Evolutionary conservation across 2,113 vertebrate species (phyloP), one percentile per base, ranked within the genome.

Genomic region (Bucco capensis): DNA sequence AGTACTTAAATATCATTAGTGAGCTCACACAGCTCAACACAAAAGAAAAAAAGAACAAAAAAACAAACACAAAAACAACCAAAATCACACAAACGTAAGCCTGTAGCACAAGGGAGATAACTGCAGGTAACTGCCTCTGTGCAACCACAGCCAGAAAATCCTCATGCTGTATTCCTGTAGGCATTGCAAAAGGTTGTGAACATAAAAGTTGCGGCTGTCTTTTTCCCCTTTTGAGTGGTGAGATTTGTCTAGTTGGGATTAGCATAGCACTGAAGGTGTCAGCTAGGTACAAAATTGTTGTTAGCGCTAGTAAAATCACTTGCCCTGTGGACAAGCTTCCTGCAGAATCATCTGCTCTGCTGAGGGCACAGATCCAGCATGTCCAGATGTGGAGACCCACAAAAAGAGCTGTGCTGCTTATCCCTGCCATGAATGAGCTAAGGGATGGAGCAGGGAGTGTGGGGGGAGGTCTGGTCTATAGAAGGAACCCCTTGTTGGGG

Each of bases 271-370:
- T 85, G 74, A 85, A 38, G 28, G 3, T 31, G 17, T 69, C 90
- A 91, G 47, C 44, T 19, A 58, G 83, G 74, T 72, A 61, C 61
- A 72, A 49, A 89, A 85, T 61, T 51, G 57, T 60, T 91, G 82
- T 85, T 90, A 92, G 53, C 92, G 64, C 75, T 61, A 30, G 78
- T 71, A 92, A 84, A 84, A 85, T 56, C 85, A 61, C 82, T 87
- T 91, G 49, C 58, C 90, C 75, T 65, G 44, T 91, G 84, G 78
- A 51, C 44, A 89, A 30, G 78, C 65, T 84, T 35, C 50, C 13
- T 47, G 74, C 92, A 84, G 60, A 50, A 22, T 30, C 37, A 84
- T 42, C 65, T 87, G 70, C 87, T 62, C 81, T 6, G 25, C 51
- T 5, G 33, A 91, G 77, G 49, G 71, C 92, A 76, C 19, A 31